phyloP scores from a whole-genome alignment of 2,888 invertebrate genomes.

The Nyleta sp. region DNA sequence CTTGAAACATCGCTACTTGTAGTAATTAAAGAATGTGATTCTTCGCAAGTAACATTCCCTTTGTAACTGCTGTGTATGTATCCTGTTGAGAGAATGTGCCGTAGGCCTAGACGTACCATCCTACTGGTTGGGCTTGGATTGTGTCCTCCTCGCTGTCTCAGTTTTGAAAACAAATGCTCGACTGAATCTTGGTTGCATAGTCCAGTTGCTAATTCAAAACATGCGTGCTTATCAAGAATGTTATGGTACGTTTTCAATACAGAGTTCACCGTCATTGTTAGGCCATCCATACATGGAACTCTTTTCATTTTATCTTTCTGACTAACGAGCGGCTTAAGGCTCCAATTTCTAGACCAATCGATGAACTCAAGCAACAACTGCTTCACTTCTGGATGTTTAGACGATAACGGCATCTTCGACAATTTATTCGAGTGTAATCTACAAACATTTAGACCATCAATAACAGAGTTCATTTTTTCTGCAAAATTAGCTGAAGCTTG shows the following conservation, averaged over 20 bases:
- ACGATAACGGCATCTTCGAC: constrained; percentile 36
- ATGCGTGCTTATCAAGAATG: constrained; percentile 21
- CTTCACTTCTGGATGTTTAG: constrained; percentile 39
- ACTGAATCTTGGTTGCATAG: constrained; percentile 61
- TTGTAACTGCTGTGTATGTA: constrained; percentile 42
- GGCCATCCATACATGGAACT: constrained; percentile 50
- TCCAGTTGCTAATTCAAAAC: constrained; percentile 52
- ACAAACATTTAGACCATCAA: constrained; percentile 1
- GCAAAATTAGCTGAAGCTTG: constrained; percentile 9
- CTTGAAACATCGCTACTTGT: neutral
- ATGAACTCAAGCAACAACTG: constrained; percentile 20
- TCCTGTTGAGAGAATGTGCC: constrained; percentile 57
- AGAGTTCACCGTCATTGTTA: constrained; percentile 42
- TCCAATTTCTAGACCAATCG: constrained; percentile 31
- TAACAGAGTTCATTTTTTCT: constrained; percentile 6
- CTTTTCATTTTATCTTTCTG: constrained; percentile 14
- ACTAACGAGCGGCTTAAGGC: neutral
- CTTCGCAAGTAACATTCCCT: constrained; percentile 51
- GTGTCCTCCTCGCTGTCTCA: constrained; percentile 64
- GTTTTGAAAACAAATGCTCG: constrained; percentile 62
- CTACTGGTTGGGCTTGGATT: constrained; percentile 64
- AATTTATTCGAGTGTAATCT: neutral
- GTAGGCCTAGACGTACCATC: constrained; percentile 43
- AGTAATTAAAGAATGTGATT: constrained; percentile 19
- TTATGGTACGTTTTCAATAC: constrained; percentile 33